phyloP scores from a whole-genome alignment of 2,797 vertebrate genomes.

The Notolepis coatsorum region DNA sequence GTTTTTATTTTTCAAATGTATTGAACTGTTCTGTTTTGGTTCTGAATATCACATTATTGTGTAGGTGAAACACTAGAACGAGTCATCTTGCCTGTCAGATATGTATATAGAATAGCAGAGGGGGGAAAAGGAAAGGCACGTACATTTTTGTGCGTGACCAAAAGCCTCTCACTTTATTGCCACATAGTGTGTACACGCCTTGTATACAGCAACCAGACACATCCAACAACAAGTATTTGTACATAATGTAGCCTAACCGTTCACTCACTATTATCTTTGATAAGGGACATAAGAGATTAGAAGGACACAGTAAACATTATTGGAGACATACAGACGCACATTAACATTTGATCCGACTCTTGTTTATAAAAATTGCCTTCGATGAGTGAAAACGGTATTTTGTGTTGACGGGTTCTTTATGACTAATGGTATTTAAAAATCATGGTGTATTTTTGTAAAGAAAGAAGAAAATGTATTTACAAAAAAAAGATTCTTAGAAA shows the following conservation, averaged over 20 bases:
- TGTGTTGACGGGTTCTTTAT: not conserved
- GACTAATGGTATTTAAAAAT: not conserved
- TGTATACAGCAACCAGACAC: not conserved
- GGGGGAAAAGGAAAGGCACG: not conserved
- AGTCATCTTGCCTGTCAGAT: not conserved
- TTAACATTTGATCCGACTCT: not conserved
- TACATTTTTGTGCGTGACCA: too few relatives aligned
- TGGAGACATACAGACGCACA: not conserved
- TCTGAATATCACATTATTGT: not conserved
- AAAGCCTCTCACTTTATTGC: not conserved
- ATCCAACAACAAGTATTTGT: not conserved
- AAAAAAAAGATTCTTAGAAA: not conserved
- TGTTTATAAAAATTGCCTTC: not conserved
- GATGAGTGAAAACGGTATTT: not conserved
- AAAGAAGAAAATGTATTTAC: too few relatives aligned
- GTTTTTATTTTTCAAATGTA: slow-evolving; percentile 4
- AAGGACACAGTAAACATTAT: too few relatives aligned
- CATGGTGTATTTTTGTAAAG: slow-evolving; percentile 22
- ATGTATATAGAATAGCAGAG: not conserved
- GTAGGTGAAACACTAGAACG: not conserved
- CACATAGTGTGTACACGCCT: not conserved
- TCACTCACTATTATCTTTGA: too few relatives aligned
- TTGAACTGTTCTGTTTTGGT: not conserved
- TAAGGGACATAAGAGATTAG: not conserved
- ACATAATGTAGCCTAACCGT: too few relatives aligned